These are phyloP conservation scores for Leptinotarsa texana DNA, from an alignment of 1,140 invertebrate species.

Conservation along the genomic window DNA sequence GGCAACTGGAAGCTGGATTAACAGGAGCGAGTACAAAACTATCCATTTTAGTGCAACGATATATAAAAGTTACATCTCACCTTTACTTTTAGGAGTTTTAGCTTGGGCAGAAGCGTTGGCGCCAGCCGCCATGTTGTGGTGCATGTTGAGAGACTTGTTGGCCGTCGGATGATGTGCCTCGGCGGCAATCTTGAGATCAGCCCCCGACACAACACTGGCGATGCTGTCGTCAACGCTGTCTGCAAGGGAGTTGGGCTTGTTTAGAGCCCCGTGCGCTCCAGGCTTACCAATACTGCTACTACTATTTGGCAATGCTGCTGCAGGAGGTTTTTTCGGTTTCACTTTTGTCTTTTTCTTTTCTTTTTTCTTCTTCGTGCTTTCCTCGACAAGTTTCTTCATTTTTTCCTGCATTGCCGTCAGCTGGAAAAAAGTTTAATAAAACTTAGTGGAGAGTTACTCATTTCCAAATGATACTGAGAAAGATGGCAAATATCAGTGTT, in stretches of 20 bases:
- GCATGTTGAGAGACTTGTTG: constrained; percentile 48
- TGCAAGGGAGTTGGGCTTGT: constrained; percentile 58
- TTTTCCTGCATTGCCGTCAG: constrained; percentile 89
- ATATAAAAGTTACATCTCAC: constrained; percentile 43
- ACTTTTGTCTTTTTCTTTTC: constrained; percentile 67
- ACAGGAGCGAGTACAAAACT: too few relatives aligned
- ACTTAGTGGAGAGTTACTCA: too few relatives aligned
- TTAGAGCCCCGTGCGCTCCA: constrained; percentile 59
- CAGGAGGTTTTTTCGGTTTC: constrained; percentile 33
- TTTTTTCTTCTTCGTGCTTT: constrained; percentile 78
- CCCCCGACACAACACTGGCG: constrained; percentile 59
- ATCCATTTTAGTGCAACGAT: neutral
- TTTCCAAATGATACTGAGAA: too few relatives aligned
- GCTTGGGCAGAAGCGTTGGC: constrained; percentile 54
- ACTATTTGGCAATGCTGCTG: constrained; percentile 50
- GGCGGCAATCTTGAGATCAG: constrained; percentile 60
- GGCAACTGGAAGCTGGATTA: too few relatives aligned
- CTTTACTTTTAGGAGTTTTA: constrained; percentile 61
- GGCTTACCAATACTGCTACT: constrained; percentile 56
- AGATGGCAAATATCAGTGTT: constrained; percentile 21
- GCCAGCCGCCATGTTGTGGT: constrained; percentile 53
- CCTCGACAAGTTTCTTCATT: constrained; percentile 84
- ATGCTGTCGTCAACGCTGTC: constrained; percentile 64
- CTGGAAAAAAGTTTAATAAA: constrained; percentile 52
- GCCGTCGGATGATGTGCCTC: constrained; percentile 57